Conservation (phyloP, 2,797 vertebrate species). For the Macropodus opercularis region DNA sequence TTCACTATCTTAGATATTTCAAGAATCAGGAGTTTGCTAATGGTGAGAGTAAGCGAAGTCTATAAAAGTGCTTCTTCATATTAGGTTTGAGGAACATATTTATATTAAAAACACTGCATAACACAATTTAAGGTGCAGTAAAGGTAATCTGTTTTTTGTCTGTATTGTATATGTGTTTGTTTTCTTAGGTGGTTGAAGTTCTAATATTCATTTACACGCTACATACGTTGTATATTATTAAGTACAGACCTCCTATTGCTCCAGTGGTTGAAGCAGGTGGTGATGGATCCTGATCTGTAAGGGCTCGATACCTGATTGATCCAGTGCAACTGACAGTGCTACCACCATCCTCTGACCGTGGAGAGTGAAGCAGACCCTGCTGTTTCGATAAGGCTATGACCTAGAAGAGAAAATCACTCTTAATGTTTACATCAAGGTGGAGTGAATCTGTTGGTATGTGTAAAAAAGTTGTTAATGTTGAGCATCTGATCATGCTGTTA, state of each 20-base stretch:
- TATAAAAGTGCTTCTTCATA: no score
- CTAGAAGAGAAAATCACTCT: conserved; percentile 44
- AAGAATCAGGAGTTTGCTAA: background rate
- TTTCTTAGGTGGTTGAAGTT: no score
- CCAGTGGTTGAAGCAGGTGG: conserved; percentile 76
- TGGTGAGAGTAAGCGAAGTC: no score
- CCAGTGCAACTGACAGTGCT: conserved; percentile 91
- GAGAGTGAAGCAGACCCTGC: conserved; percentile 89
- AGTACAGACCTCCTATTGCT: conserved; percentile 61
- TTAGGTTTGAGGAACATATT: no score
- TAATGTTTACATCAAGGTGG: no score
- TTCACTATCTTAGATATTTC: background rate
- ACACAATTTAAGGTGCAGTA: background rate
- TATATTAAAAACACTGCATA: no score
- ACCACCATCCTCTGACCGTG: conserved; percentile 85
- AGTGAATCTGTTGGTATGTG: no score
- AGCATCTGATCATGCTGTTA: no score
- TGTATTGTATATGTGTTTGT: no score
- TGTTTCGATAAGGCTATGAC: conserved; percentile 95
- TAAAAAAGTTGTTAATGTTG: no score
- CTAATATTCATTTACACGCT: background rate
- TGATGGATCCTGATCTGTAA: conserved; percentile 91
- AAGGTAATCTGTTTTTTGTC: no score
- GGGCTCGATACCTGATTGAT: conserved; percentile 91
- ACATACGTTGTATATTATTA: background rate